Evolutionary conservation across 2,797 vertebrate genomes (phyloP), one percentile per base, ranked within the genome.

Genomic region (Eutrigla gurnardus): DNA sequence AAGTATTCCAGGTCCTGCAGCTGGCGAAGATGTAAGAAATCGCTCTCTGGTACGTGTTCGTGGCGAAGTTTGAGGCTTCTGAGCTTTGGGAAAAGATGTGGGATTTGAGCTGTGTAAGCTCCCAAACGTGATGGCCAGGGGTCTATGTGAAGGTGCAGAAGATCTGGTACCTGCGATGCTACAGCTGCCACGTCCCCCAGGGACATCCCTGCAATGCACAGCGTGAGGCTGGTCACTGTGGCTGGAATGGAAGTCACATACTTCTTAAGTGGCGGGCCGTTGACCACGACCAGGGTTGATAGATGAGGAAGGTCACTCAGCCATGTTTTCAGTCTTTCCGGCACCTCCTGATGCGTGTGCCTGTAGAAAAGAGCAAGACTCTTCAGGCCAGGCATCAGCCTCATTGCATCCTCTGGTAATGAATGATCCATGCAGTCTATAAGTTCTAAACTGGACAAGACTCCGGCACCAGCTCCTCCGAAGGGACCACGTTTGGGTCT

Each of bases 71-170:
- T 86, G 5, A 93, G 84, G 62, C 63, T 83, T 66, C 5, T 81
- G 70, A 93, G 90, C 14, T 82, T 84, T 1, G 90, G 88, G 13
- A 92, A 92, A 0, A 91, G 85, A 0, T 18, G 5, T 13, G 90
- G 82, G 64, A 93, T 86, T 9, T 50, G 60, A 75, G 73, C 77
- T 0, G 72, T 43, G 37, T 8, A 9, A 10, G 45, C 11, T 33
- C 83, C 82, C 65, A 83, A 18, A 47, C 57, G 50, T 15, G 76
- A 83, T 4, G 86, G 86, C 89, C 86, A 88, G 2, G 77, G 14
- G 59, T 92, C 89, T 1, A 93, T 3, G 59, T 90, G 87, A 7
- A 93, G 88, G 50, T 88, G 90, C 6, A 77, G 80, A 47, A 93
- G 90, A 58, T 86, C 17, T 4, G 90, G 90, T 13, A 88, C 39